A percentile compares a stretch with the other conserved stretches of the same genome.
phyloP scores from a whole-genome alignment of 2,888 invertebrate genomes.

The Clivina fossor region DNA sequence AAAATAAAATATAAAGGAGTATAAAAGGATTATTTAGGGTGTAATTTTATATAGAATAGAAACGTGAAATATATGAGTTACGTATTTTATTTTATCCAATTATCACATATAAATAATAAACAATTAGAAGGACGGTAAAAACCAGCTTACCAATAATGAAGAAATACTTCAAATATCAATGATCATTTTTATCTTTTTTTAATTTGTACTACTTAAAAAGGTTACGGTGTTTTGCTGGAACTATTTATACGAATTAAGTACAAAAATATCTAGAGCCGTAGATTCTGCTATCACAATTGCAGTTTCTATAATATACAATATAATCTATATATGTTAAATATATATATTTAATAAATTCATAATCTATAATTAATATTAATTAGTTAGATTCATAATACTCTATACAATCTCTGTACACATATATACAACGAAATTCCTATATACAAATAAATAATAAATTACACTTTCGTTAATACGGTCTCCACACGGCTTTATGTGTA shows the following conservation, averaged over 20 bases:
- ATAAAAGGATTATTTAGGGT: no score
- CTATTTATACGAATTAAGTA: constrained; percentile 44
- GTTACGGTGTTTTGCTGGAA: constrained; percentile 2
- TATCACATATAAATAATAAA: no score
- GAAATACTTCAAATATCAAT: not conserved
- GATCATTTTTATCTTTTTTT: constrained; percentile 21
- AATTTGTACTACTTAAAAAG: constrained; percentile 33
- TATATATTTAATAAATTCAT: constrained; percentile 13
- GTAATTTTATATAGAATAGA: no score
- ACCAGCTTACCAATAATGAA: not conserved
- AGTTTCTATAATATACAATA: constrained; percentile 42
- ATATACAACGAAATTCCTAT: constrained; percentile 27
- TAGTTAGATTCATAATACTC: constrained; percentile 13
- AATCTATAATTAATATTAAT: constrained; percentile 29
- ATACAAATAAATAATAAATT: constrained; percentile 27
- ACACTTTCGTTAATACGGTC: constrained; percentile 63
- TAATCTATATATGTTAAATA: constrained; percentile 20
- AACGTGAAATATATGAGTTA: no score
- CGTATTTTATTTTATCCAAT: no score
- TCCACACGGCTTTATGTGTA: constrained; percentile 70
- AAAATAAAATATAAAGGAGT: no score
- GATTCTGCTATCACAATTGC: constrained; percentile 52
- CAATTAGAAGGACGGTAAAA: no score
- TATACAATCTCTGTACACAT: constrained; percentile 26
- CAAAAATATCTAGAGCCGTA: constrained; percentile 52